Evolutionary conservation across 2,113 vertebrate species (phyloP), one percentile per base, ranked within the genome.

Genomic region (Pristiophorus japonicus): DNA sequence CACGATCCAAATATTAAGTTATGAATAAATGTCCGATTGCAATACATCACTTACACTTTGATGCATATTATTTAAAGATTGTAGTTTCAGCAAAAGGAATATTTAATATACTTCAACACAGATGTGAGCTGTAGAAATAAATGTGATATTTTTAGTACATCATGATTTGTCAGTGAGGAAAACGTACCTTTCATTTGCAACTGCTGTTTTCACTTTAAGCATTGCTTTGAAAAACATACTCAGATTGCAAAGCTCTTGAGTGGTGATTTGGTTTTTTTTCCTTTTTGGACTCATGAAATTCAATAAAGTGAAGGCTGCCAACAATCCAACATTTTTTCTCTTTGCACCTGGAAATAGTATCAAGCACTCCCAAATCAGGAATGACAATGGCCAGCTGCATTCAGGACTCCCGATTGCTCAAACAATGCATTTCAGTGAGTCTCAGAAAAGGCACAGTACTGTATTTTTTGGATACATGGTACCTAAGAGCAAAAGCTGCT

Each of bases 301-400:
- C 10, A 65, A 47, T 67, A 12, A 22, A 4, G 34, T 11, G 38
- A 66, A 10, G 38, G 30, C 38, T 47, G 63, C 24, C 63, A 70
- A 93, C 62, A 42, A 93, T 93, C 22, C 27, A 27, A 18, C 22
- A 65, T 20, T 92, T 18, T 63, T 94, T 70, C 38, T 45, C 47
- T 47, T 94, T 70, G 24, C 24, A 94, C 66, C 42, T 73, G 93
- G 42, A 94, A 94, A 94, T 38, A 94, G 22, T 67, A 67, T 94
- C 92, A 94, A 47, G 12, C 66, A 45, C n/a, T 73, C 66, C 45
- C 93, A 94, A 70, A 14, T 94, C 63, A 70, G 27, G 66, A 94
- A 70, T 70, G 65, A 94, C 66, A 70, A 73, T 27, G 30, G 47
- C 47, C 27, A 90, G 87, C 51, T 90, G 93, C 62, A 34, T 45